phyloP scores from a whole-genome alignment of 2,797 vertebrate species.

The Urophycis tenuis region DNA sequence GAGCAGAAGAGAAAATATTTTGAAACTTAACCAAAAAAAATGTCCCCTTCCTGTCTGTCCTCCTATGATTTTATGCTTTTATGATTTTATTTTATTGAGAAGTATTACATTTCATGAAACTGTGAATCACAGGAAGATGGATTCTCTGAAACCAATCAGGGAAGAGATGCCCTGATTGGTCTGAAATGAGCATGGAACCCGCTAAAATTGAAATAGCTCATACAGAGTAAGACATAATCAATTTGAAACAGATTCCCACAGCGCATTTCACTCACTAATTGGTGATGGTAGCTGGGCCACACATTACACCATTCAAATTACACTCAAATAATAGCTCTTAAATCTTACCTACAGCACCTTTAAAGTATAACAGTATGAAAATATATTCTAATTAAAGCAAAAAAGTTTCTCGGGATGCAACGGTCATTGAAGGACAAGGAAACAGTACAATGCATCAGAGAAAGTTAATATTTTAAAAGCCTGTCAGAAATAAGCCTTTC shows the following conservation, averaged over 20 bases:
- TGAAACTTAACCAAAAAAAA: too few species aligned
- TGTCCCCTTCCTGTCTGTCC: too few species aligned
- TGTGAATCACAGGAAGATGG: not conserved
- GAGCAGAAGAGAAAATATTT: not conserved
- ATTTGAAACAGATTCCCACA: not conserved
- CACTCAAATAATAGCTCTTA: too few species aligned
- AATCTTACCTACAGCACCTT: not conserved
- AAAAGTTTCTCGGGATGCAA: constrained; percentile 8
- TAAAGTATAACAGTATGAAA: not conserved
- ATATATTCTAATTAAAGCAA: not conserved
- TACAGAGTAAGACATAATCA: not conserved
- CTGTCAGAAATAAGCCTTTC: constrained; percentile 52
- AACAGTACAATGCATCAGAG: constrained; percentile 28
- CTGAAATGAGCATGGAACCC: not conserved
- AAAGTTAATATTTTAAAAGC: constrained; percentile 46
- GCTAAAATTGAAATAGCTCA: not conserved
- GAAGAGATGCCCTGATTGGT: not conserved
- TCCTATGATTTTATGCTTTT: too few species aligned
- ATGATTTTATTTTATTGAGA: too few species aligned
- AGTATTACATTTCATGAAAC: not conserved
- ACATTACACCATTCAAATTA: too few species aligned
- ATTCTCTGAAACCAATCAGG: not conserved
- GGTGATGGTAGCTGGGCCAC: not conserved
- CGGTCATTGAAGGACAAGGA: constrained; percentile 30
- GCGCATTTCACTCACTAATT: not conserved